Base-by-base conservation (phyloP, 2,888 invertebrate species). In the Cylloceria caligata region DNA sequence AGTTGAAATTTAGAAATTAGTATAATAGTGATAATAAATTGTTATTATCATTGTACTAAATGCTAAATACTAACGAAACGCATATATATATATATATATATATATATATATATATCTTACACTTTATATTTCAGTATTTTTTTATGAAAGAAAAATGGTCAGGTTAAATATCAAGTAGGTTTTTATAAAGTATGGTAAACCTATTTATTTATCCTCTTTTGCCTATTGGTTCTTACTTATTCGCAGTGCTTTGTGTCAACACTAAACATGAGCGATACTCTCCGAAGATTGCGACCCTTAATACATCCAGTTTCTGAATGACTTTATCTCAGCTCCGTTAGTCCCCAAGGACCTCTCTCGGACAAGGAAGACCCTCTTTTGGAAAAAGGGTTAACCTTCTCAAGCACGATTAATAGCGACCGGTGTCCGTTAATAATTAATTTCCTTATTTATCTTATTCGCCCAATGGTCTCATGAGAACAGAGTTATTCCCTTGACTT, bases 351-450 rank as follows among this genome's bases (percentile, higher is more conserved):
- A 86, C 87, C 34, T 80, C 45, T 34, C 45, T 30, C 62, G 30
- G 45, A 27, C 47, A 34, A 57, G 52, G 49, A 67, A 34, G 68
- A 76, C 76, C 72, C 81, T 73, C 67, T 62, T 72, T 52, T 45
- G 83, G 68, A 85, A 83, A 86, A 88, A 84, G 88, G 87, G 88
- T 89, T 87, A 86, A 88, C 87, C 88, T 88, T 86, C 87, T 81
- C 68, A 45, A 77, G 76, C 86, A 86, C 88, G 86, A 89, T 89
- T 89, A 89, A 89, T 89, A 88, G 88, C 88, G 86, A 86, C 88
- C 88, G 87, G 87, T 87, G 86, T 86, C 85, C 88, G 87, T 88
- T 89, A 88, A 89, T 89, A 89, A 87, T 88, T 89, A 89, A 89
- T 89, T 89, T 88, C 86, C 85, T 88, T 88, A 89, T 89, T 89